Base-by-base conservation (phyloP, 1,140 invertebrate species). In the Drosophila bifasciata region DNA sequence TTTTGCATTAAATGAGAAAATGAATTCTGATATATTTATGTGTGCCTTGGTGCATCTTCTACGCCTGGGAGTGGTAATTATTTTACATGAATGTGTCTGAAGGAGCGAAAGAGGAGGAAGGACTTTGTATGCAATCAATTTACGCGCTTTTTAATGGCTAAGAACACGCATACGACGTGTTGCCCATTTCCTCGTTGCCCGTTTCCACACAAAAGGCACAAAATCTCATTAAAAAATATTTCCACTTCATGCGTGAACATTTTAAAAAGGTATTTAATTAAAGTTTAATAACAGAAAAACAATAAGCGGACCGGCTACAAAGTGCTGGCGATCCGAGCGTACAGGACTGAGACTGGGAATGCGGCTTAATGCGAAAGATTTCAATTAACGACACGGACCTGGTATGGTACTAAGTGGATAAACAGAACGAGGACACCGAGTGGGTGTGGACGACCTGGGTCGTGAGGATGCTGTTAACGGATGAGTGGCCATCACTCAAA, bases 161-260 rank as follows among this genome's bases (percentile, higher is more conserved):
- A 62, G 55, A 72, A 57, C 81, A 79, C 76, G 68, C 67, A 76
- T 64, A 59, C 67, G 72, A 48, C 51, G 36, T 63, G 46, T 56
- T 58, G 62, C 52, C 72, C 64, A 49, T 25, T 25, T 23, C 40
- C 15, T 17, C 9, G 39, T 8, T 32, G 39, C 43, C 56, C 8
- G 28, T 28, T 28, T 9, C 43, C 40, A 44, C 68, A 86, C 76
- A 85, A 77, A 78, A 70, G 63, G 75, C 51, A 60, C 43, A 63
- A 80, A 86, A 86, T 79, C 81, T 88, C 81, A 86, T 86, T 86
- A 88, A 86, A 76, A 86, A 86, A 75, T 88, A 81, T 86, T 81
- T 88, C 57, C 48, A 74, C 88, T 58, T 76, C 78, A 88, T 76
- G 83, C 74, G 84, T 68, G 80, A 66, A 56, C 69, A 71, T 86